A percentile compares a stretch with the other conserved stretches of the same genome.
Conservation (phyloP, 2,888 invertebrate genomes). For the Drosophila phalerata region DNA sequence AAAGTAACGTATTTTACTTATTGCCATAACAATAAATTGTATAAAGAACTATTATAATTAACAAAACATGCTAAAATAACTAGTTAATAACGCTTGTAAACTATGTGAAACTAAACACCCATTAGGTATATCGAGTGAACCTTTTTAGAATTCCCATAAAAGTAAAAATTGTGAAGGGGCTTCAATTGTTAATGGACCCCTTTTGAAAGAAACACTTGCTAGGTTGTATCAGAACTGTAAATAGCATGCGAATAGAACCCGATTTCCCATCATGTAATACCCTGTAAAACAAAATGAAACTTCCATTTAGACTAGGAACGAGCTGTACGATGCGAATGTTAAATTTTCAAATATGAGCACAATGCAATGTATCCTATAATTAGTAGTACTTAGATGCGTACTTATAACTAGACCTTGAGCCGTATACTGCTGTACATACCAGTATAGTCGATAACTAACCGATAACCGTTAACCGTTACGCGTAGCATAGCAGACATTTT, state of each 20-base stretch:
- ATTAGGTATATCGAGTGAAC: conserved; percentile 79
- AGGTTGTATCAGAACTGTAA: conserved; percentile 79
- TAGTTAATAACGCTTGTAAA: conserved; percentile 63
- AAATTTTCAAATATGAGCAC: conserved; percentile 79
- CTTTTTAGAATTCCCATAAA: conserved; percentile 47
- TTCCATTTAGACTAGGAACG: conserved; percentile 20
- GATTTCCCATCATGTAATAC: conserved; percentile 7
- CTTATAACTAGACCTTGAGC: conserved; percentile 47
- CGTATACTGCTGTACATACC: conserved; percentile 50
- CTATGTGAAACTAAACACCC: conserved; percentile 71
- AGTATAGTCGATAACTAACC: conserved; percentile 25
- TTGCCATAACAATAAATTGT: conserved; percentile 56
- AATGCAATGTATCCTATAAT: conserved; percentile 83
- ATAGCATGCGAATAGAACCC: conserved; percentile 53
- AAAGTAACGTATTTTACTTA: conserved; percentile 59
- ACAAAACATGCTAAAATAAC: conserved; percentile 13
- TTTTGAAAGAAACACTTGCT: conserved; percentile 66
- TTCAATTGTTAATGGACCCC: conserved; percentile 49
- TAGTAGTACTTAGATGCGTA: conserved; percentile 66
- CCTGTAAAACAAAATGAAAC: conserved; percentile 20
- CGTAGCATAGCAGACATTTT: conserved; percentile 19
- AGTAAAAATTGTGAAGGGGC: conserved; percentile 38
- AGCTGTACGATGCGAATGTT: conserved; percentile 62
- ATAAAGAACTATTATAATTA: conserved; percentile 27
- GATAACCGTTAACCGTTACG: conserved; percentile 25